These are phyloP conservation scores for Phylloscopus whistleri DNA, from an alignment of 2,113 vertebrate genomes.

Conservation along the genomic window DNA sequence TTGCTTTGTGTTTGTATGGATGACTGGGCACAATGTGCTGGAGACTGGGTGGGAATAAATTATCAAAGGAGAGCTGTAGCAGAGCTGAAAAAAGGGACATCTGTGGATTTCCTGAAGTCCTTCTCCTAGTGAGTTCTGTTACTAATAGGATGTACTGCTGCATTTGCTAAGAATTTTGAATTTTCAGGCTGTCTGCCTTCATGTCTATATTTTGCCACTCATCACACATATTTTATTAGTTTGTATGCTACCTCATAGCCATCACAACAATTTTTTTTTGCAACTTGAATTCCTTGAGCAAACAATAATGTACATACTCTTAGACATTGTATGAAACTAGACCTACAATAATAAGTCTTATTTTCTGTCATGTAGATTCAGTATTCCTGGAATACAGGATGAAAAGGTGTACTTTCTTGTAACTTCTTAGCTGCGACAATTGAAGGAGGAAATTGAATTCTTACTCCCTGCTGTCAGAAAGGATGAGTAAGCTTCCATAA, in stretches of 20 bases:
- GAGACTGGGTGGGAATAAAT: conserved; percentile 30
- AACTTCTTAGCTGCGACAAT: background rate
- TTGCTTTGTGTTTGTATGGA: conserved; percentile 23
- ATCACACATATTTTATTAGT: background rate
- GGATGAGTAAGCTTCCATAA: background rate
- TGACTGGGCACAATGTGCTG: conserved; percentile 6
- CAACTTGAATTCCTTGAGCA: background rate
- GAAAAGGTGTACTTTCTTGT: background rate
- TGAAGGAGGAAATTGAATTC: background rate
- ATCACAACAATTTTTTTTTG: background rate
- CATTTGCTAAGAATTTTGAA: background rate
- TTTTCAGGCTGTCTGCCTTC: background rate
- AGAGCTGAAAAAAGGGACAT: background rate
- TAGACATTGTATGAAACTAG: background rate
- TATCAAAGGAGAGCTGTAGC: background rate
- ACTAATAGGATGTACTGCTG: background rate
- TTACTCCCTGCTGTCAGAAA: background rate
- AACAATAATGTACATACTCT: too few species aligned
- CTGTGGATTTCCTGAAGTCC: background rate
- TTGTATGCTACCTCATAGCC: background rate
- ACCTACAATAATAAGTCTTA: background rate
- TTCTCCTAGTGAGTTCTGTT: background rate
- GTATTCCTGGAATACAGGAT: background rate
- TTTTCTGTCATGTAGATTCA: background rate
- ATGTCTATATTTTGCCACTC: background rate